Evolutionary conservation across 2,888 invertebrate species (phyloP), one percentile per base, ranked within the genome.

Genomic region (Lasioglossum figueresi): DNA sequence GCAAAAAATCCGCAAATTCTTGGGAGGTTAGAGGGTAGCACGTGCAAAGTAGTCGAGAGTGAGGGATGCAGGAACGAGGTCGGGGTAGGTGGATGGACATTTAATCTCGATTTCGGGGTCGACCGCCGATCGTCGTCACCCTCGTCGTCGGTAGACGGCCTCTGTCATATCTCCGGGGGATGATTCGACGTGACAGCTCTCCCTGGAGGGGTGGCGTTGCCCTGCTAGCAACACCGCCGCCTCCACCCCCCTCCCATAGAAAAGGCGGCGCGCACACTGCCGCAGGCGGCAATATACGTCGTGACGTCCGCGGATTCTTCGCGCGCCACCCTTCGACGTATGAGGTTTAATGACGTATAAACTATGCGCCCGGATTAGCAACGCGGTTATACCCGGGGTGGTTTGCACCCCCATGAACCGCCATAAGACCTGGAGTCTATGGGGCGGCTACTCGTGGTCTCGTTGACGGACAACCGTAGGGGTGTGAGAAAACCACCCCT

Each of bases 281-380:
- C 86, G 85, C 85, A 85, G 90, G 91, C 92, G 88, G 93, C 92
- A 93, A 93, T 93, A 93, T 93, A 92, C 91, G 91, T 88, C 92
- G 93, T 95, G 94, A 94, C 94, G 94, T 93, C 88, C 94, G 94
- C 94, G 94, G 93, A 94, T 94, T 94, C 94, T 93, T 89, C 92
- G 93, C 93, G 91, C 91, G 92, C 93, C 92, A 87, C 89, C 74
- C 88, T 78, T 86, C 85, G 86, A 85, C 82, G 73, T 85, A 88
- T 85, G 87, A 86, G 92, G 94, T 95, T 95, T 94, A 95, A 95
- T 95, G 95, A 95, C 95, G 94, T 95, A 95, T 95, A 95, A 95
- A 95, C 95, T 95, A 94, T 94, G 94, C 94, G 94, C 88, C 90
- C 52, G 94, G 95, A 95, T 95, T 95, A 95, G 90, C 91, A 79